Percentiles rank a stretch among this genome's conserved stretches.
phyloP scores from a whole-genome alignment of 2,113 vertebrate species.

The Xyliphius kryptos region DNA sequence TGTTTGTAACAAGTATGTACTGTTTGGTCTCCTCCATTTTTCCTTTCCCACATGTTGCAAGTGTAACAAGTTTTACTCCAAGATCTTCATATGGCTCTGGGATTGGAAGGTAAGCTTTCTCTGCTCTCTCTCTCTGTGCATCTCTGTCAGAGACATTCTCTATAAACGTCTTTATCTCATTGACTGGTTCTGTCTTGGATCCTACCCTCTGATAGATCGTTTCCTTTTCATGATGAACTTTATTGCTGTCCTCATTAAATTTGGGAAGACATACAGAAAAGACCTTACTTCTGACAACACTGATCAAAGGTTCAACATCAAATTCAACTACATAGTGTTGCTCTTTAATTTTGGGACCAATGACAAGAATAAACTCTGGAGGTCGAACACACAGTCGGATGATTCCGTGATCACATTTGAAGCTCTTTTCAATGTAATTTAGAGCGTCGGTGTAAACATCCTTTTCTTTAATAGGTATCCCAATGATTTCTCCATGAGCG shows the following conservation, averaged over 20 bases:
- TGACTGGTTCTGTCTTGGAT: conserved; percentile 65
- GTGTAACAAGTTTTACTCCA: conserved; percentile 64
- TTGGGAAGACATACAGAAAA: conserved; percentile 68
- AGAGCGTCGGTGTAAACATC: conserved; percentile 63
- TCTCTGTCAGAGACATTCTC: conserved; percentile 53
- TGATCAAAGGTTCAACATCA: conserved; percentile 64
- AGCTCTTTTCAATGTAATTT: conserved; percentile 60
- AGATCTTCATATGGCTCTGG: conserved; percentile 52
- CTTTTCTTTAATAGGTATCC: conserved; percentile 57
- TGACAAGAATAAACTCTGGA: conserved; percentile 70
- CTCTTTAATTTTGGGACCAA: conserved; percentile 50
- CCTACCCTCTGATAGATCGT: conserved; percentile 58
- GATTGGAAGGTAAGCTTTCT: conserved; percentile 40
- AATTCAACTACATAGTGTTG: conserved; percentile 71
- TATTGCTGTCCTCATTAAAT: conserved; percentile 57
- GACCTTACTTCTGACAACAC: conserved; percentile 50
- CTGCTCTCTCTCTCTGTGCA: conserved; percentile 61
- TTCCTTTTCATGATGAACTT: conserved; percentile 57
- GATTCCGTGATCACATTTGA: conserved; percentile 31
- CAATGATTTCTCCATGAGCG: conserved; percentile 67
- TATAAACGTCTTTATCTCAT: conserved; percentile 50
- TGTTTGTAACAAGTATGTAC: conserved; percentile 75
- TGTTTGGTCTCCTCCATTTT: conserved; percentile 64
- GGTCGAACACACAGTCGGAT: conserved; percentile 66
- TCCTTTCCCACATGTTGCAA: conserved; percentile 67